Base-by-base conservation (phyloP, 2,113 vertebrate genomes). In the Pelmatolapia mariae region DNA sequence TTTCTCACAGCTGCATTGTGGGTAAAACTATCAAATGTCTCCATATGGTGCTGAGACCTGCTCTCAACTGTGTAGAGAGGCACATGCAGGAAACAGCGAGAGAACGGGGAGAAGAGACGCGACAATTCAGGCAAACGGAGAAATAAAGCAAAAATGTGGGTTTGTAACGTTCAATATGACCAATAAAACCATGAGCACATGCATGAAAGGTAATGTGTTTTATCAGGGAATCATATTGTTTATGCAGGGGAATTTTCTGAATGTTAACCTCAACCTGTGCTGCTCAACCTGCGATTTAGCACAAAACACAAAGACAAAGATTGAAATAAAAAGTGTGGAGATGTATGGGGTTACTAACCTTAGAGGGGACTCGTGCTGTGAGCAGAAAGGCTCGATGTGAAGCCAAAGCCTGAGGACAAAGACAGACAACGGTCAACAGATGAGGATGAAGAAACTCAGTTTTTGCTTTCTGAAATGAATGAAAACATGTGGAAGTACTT, bases 331-430 rank as follows among this genome's bases (percentile, higher is more conserved):
- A 40, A 76, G 18, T 26, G 54, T 18, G 15, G 10, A 59, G 22
- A 31, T 45, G 8, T 29, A 40, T 7, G 83, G 13, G 54, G 24
- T 19, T 12, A 53, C 91, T 94, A 89, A 99, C 98, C 98, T 99
- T 99, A 68, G 97, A 97, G 10, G 98, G 98, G 90, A 98, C 95
- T n/a, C 98, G 96, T 3, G 97, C 93, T 0, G 97, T 97, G 90
- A 99, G 91, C 19, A 99, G 97, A 93, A 97, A 99, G 31, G 97
- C 98, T 8, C 98, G 97, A 93, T 98, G 98, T 88, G 97, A 96
- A 2, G 98, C 97, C 59, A 99, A 94, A 18, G 98, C 98, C 98
- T 99, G 92, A 10, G 79, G 87, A 93, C 16, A 18, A 18, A 87
- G 16, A 89, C 52, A 86, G 50, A 47, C 8, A 53, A 7, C 1